Evolutionary conservation across 2,113 vertebrate species (phyloP).

Genomic region (Cryptomyrus ogoouensis): DNA sequence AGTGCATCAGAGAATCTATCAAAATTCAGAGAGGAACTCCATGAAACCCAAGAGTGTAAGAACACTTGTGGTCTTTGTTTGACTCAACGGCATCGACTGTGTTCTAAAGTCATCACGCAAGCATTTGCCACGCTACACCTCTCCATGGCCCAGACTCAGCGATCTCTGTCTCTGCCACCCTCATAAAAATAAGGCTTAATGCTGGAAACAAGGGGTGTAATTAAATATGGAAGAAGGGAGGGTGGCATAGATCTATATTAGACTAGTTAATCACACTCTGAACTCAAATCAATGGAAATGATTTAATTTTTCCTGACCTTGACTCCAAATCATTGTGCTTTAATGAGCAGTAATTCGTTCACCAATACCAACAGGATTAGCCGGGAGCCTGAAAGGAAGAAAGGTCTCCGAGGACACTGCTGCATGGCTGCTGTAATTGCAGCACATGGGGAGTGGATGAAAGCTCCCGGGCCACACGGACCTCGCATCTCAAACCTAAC

Average conservation of each 20-base stretch:
- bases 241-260: slow-evolving; percentile 18
- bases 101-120: neutral
- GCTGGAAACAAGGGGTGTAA: neutral
- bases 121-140: neutral
- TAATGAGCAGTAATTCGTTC: slow-evolving; percentile 33
- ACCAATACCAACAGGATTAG: slow-evolving; percentile 25
- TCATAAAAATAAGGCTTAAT: neutral
- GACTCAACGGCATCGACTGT: neutral
- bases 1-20: neutral
- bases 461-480: neutral
- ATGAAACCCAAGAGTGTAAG: neutral
- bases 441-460: neutral
- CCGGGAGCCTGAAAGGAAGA: slow-evolving; percentile 1
- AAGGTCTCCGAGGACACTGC: neutral
- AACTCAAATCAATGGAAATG: slow-evolving; percentile 29
- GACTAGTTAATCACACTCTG: slow-evolving; percentile 24
- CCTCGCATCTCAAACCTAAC: neutral
- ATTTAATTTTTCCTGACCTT: slow-evolving; percentile 35
- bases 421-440: neutral
- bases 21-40: neutral
- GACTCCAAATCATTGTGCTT: slow-evolving; percentile 29
- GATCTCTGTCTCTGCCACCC: neutral
- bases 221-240: slow-evolving; percentile 15
- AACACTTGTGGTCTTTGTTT: neutral
- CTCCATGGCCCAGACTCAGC: neutral